A percentile compares a stretch with the other conserved stretches of the same genome.
These are phyloP conservation scores for Ardeotis arabs DNA, from an alignment of 2,113 vertebrate genomes.

Conservation along the genomic window DNA sequence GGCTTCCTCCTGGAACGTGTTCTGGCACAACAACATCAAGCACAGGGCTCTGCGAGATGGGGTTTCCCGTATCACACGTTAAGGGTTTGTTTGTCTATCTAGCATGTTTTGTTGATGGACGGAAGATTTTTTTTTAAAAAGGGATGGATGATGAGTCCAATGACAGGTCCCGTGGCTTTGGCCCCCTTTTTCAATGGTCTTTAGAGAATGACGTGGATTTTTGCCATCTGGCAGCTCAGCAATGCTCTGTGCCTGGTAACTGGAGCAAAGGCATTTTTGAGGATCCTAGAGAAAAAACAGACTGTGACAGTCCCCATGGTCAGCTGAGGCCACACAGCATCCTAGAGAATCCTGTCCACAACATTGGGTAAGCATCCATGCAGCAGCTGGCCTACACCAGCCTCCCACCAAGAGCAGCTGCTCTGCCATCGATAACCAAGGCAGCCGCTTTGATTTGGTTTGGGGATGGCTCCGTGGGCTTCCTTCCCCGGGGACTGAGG, in stretches of 20 bases:
- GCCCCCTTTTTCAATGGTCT: background rate
- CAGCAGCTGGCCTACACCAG: background rate
- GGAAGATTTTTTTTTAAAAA: background rate
- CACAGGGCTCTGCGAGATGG: fast-evolving
- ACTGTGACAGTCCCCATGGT: background rate
- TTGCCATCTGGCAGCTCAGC: background rate
- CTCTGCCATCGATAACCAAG: fast-evolving
- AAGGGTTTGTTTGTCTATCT: background rate
- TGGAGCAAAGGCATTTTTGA: background rate
- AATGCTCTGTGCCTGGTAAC: fast-evolving
- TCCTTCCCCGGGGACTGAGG: background rate
- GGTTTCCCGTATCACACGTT: background rate
- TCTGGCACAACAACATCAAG: background rate
- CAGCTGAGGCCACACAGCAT: background rate
- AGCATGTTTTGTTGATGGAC: background rate
- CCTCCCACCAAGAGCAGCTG: background rate
- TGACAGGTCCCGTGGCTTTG: background rate
- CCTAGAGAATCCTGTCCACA: background rate
- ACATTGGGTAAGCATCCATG: background rate
- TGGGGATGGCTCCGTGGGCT: background rate
- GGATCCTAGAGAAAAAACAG: background rate
- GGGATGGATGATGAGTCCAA: background rate
- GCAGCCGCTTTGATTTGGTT: background rate
- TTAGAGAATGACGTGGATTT: fast-evolving
- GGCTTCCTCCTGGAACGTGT: background rate